These are phyloP conservation scores for Noctua pronuba DNA, from an alignment of 2,888 invertebrate species.

Conservation along the genomic window DNA sequence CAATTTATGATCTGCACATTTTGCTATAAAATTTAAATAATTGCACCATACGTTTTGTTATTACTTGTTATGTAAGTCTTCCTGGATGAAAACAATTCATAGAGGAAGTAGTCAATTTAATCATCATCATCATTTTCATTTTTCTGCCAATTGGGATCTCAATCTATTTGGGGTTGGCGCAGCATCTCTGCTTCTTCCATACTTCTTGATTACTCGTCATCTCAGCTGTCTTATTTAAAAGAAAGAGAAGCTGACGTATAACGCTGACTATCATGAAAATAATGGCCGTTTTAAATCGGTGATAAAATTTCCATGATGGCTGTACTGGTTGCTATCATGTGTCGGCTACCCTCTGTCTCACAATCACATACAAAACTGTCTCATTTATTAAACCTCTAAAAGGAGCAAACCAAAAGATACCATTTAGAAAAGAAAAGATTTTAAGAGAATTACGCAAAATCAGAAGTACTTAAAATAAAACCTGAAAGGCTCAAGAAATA, in stretches of 20 bases:
- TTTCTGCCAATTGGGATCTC: neutral
- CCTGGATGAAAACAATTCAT: slow-evolving; percentile 24
- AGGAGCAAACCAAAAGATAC: neutral
- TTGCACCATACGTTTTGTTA: slow-evolving; percentile 16
- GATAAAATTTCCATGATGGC: neutral
- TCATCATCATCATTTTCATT: neutral
- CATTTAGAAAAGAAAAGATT: neutral
- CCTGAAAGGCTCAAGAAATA: neutral
- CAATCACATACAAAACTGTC: neutral
- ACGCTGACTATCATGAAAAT: neutral
- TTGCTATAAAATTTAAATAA: slow-evolving; percentile 21
- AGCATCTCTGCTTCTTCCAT: neutral
- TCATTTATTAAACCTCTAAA: fast-evolving
- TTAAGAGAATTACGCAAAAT: neutral
- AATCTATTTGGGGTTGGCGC: neutral
- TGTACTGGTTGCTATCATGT: neutral
- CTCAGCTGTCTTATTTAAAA: no score
- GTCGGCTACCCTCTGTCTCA: neutral
- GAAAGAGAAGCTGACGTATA: neutral
- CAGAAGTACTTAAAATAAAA: neutral
- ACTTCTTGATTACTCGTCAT: neutral
- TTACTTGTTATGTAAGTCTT: slow-evolving; percentile 22
- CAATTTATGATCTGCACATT: slow-evolving; percentile 23
- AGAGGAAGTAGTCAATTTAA: slow-evolving; percentile 4
- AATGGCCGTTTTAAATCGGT: neutral